Base-by-base conservation (phyloP, 2,113 vertebrate genomes). In the Megalops atlanticus region DNA sequence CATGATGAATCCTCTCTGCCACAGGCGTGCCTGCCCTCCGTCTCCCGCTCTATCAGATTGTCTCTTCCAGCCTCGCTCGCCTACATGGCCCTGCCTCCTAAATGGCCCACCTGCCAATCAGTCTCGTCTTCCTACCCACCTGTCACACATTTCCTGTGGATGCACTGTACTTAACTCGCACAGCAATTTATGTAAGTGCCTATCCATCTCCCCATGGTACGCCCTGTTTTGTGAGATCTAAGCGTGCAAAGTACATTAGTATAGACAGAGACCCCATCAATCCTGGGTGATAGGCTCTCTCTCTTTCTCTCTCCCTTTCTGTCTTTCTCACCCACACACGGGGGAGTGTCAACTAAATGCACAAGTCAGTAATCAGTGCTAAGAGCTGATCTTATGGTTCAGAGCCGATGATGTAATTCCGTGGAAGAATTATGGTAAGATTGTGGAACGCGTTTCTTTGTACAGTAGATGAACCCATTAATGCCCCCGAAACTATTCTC, bases 291-390 rank as follows among this genome's bases (percentile, higher is more conserved):
- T 39, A 12, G n/a, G 7, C 58, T 64, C 58, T 64, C 38, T 81
- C 27, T 76, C 74, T 45, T 88, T 83, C 86, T 89, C 83, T 75
- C 11, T 21, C 21, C n/a, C 73, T 36, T 16, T 4, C 4, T 38
- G 14, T 35, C 31, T 31, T 70, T 64, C 41, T 52, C 35, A 24
- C 75, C 36, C 69, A 33, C 49, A 14, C 70, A 10, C 8, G 36
- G 11, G 80, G 58, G 74, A 69, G 39, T 38, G 39, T 3, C 38
- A 1, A 3, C 72, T 12, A 35, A 76, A 69, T 47, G 40, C 73
- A 15, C 39, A 10, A n/a, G 10, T 24, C 27, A 21, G n/a, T 58
- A 78, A 78, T 68, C 76, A 78, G 52, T 3, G 24, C 18, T 39
- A 38, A 64, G 49, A 64, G 52, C 76, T 27, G 35, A 27, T 36